These are phyloP conservation scores for rabbit (Oryctolagus cuniculus) DNA, from an alignment of 2,113 vertebrate species.

Conservation along the genomic window mOryCun1.1 NC_091435.1:73663501-73664000, in stretches of 20 bases:
- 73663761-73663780: not conserved
- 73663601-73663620: not conserved
- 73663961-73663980: slow-evolving; percentile 50
- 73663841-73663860: slow-evolving; percentile 27
- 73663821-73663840: not conserved
- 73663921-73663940: not conserved
- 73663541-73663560: not conserved
- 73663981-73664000: slow-evolving; percentile 3
- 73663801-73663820: slow-evolving; percentile 13
- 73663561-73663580: not conserved
- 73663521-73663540: not conserved
- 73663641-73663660: not conserved
- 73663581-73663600: too few species aligned
- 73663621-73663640: accelerated
- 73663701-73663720: not conserved
- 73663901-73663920: slow-evolving; percentile 47
- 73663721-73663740: not conserved
- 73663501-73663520: not conserved
- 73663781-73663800: not conserved
- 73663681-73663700: not conserved
- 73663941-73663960: slow-evolving; percentile 42
- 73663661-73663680: not conserved
- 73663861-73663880: slow-evolving; percentile 59
- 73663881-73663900: slow-evolving; percentile 35
- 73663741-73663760: not conserved